A percentile compares a stretch with the other conserved stretches of the same genome.
Conservation (phyloP, 2,797 vertebrate genomes). For the Melanotaenia pygmaea region DNA sequence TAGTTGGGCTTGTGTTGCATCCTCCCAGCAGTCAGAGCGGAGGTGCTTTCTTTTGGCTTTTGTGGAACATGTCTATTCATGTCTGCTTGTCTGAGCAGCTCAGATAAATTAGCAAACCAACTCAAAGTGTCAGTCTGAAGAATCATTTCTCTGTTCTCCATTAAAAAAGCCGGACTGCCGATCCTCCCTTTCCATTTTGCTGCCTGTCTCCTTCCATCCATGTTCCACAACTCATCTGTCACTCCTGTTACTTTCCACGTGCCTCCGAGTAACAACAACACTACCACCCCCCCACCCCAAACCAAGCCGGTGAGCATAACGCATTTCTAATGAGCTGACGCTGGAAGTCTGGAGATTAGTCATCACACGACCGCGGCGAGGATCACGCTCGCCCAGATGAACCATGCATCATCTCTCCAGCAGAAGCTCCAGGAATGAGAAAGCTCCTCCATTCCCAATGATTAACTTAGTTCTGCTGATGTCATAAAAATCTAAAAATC, state of each 20-base stretch:
- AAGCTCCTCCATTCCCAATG: constrained; percentile 69
- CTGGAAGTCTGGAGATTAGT: constrained; percentile 75
- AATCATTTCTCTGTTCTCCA: constrained; percentile 67
- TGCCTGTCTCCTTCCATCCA: constrained; percentile 72
- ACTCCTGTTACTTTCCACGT: constrained; percentile 63
- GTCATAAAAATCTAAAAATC: constrained; percentile 76
- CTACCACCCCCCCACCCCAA: constrained; percentile 19
- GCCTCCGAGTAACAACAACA: constrained; percentile 60
- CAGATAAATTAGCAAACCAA: constrained; percentile 73
- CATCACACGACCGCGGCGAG: constrained; percentile 65
- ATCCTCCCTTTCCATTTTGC: constrained; percentile 72
- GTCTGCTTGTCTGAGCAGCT: constrained; percentile 60
- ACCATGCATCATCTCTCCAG: constrained; percentile 76
- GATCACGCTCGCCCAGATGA: constrained; percentile 69
- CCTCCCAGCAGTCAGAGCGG: constrained; percentile 14
- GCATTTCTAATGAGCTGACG: constrained; percentile 84
- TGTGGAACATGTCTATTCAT: constrained; percentile 49
- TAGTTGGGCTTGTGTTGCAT: background rate
- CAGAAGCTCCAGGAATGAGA: constrained; percentile 65
- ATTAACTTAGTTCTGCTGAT: constrained; percentile 82
- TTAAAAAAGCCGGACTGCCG: constrained; percentile 69
- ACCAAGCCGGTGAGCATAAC: constrained; percentile 73
- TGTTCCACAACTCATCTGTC: constrained; percentile 69
- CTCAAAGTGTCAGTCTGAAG: constrained; percentile 69
- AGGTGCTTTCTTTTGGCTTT: constrained; percentile 19